Base-by-base conservation (phyloP, 2,797 vertebrate genomes). In the Lacerta viridis region DNA sequence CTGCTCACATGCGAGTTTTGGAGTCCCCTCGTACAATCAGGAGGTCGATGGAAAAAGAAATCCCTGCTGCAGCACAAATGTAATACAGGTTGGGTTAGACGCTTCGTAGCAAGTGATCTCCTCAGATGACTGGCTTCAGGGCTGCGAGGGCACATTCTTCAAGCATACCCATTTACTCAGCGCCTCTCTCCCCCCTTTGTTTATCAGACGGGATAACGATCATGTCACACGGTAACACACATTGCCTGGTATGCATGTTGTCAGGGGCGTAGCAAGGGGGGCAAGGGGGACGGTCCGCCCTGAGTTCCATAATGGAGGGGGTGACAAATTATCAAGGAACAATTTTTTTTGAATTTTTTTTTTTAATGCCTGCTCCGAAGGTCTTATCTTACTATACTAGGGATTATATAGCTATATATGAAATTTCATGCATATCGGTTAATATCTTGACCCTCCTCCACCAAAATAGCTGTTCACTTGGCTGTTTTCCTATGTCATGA, bases 21-120 rank as follows among this genome's bases (percentile, higher is more conserved):
- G 97, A 97, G 96, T 96, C 95, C 95, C 95, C 95, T 93, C 87
- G 71, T 91, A 94, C 90, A 93, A 94, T 95, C 95, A 95, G 89
- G 80, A 96, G 96, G 95, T 95, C 94, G 92, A 69, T 88, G 94
- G 95, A 95, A 96, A 96, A 96, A 94, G 91, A 96, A 96, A 95
- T 94, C 94, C 96, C 83, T 90, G 83, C 80, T 93, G 84, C 91
- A 87, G 87, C 87, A 89, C 27, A 93, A 97, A 96, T 90, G 94
- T 94, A 94, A 96, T 94, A 95, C 93, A 76, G 90, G 90, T 72
- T 82, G 88, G 89, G 80, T 7, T 59, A 87, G 86, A 85, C 76
- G 92, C 95, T 95, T 95, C 86, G 88, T 89, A 91, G 72, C 86
- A 87, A 88, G 87, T 92, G 89, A 90, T 87, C 91, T 86, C 91